Conservation (phyloP, 2,797 vertebrate species). For the Microctenopoma steveboyesi region DNA sequence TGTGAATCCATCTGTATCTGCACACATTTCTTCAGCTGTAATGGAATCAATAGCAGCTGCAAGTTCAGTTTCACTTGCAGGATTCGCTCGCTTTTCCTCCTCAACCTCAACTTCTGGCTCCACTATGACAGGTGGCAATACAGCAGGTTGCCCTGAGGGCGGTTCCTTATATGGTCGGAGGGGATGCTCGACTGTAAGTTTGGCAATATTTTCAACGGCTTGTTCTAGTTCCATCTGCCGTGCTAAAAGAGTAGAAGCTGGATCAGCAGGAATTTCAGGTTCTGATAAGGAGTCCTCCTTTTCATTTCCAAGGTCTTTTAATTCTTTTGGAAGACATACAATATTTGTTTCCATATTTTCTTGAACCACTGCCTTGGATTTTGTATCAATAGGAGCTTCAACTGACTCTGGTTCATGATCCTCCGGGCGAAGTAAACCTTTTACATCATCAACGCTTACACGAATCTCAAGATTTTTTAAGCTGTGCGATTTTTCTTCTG, state of each 20-base stretch:
- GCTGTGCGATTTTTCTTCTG: slow-evolving; percentile 87
- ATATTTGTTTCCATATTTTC: slow-evolving; percentile 78
- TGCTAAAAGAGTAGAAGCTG: slow-evolving; percentile 87
- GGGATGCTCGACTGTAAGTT: slow-evolving; percentile 87
- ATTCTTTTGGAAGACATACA: slow-evolving; percentile 73
- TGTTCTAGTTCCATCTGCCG: slow-evolving; percentile 95
- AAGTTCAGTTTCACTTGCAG: slow-evolving; percentile 95
- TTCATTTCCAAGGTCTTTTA: slow-evolving; percentile 78
- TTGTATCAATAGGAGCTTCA: slow-evolving; percentile 73
- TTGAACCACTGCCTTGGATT: slow-evolving; percentile 79
- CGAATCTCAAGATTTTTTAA: slow-evolving; percentile 89
- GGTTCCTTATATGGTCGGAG: slow-evolving; percentile 88
- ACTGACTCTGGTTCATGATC: slow-evolving; percentile 80
- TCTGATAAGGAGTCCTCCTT: slow-evolving; percentile 82
- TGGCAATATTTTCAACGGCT: slow-evolving; percentile 97
- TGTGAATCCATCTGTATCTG: slow-evolving; percentile 90
- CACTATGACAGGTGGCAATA: slow-evolving; percentile 76
- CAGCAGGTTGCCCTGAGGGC: slow-evolving; percentile 70
- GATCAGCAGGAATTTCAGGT: slow-evolving; percentile 81
- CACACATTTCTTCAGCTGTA: slow-evolving; percentile 90
- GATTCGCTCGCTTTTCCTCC: slow-evolving; percentile 91
- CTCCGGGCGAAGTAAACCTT: slow-evolving; percentile 81
- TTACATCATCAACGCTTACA: slow-evolving; percentile 87
- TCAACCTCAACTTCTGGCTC: slow-evolving; percentile 83
- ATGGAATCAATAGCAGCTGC: slow-evolving; percentile 98